Conservation (phyloP, 2,888 invertebrate genomes). For the Monopis laevigella region DNA sequence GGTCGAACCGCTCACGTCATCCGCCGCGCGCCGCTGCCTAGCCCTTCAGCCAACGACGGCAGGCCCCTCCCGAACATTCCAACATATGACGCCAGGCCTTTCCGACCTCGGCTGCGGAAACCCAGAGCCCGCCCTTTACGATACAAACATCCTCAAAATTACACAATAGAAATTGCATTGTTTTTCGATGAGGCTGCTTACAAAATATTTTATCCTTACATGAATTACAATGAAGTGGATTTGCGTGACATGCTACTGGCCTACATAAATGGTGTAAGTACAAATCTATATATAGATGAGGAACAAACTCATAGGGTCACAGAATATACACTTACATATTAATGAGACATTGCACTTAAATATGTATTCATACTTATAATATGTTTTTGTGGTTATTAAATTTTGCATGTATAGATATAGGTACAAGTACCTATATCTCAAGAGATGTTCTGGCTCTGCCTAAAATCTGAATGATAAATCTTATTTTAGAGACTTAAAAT, state of each 20-base stretch:
- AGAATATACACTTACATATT: too few species aligned
- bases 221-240: conserved; percentile 71
- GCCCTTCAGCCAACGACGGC: conserved; percentile 29
- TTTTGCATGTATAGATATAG: too few species aligned
- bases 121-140: conserved; percentile 24
- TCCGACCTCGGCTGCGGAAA: conserved; percentile 33
- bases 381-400: too few species aligned
- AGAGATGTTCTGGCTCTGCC: too few species aligned
- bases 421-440: too few species aligned
- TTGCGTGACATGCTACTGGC: conserved; percentile 80
- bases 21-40: conserved; percentile 58
- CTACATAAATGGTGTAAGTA: conserved; percentile 78
- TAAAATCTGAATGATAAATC: too few species aligned
- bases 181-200: conserved; percentile 81
- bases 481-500: too few species aligned
- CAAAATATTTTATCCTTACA: conserved; percentile 73
- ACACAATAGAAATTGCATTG: conserved; percentile 76
- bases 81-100: conserved; percentile 44
- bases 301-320: too few species aligned
- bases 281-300: too few species aligned
- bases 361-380: too few species aligned
- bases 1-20: conserved; percentile 62
- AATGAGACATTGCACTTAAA: too few species aligned
- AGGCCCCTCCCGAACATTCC: conserved; percentile 29
- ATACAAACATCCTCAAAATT: conserved; percentile 34